Evolutionary conservation across 2,888 invertebrate genomes (phyloP).

Genomic region (Drosophila meridiana): DNA sequence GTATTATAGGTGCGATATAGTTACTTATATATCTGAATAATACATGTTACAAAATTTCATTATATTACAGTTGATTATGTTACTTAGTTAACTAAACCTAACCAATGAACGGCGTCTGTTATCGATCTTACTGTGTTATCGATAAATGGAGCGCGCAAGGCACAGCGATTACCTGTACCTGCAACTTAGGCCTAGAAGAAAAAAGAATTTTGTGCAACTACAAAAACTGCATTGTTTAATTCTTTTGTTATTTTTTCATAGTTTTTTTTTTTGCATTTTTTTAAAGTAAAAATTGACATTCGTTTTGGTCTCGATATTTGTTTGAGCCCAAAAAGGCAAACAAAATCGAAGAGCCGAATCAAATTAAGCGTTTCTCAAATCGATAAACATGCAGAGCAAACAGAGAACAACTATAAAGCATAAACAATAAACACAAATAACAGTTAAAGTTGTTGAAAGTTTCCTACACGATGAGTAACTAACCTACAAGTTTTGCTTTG

Average conservation of each 20-base stretch:
- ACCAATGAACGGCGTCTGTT: constrained; percentile 12
- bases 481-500: constrained; percentile 75
- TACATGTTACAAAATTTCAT: constrained; percentile 45
- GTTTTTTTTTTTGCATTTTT: constrained; percentile 4
- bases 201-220: constrained; percentile 45
- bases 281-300: constrained; percentile 79
- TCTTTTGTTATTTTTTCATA: constrained; percentile 20
- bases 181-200: constrained; percentile 45
- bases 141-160: constrained; percentile 18
- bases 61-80: constrained; percentile 40
- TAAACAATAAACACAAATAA: constrained; percentile 6
- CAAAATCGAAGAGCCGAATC: constrained; percentile 43
- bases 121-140: constrained; percentile 38
- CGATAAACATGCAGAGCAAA: constrained; percentile 51
- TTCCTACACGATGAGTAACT: constrained; percentile 60
- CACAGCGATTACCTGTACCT: constrained; percentile 44
- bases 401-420: constrained; percentile 37
- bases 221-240: constrained; percentile 35
- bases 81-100: constrained; percentile 44
- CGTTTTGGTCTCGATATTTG: constrained; percentile 56
- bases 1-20: constrained; percentile 7
- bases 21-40: constrained; percentile 30
- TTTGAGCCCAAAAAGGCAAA: constrained; percentile 23
- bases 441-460: neutral
- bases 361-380: constrained; percentile 45